phyloP scores from a whole-genome alignment of 2,888 invertebrate genomes.

The Autographa gamma region DNA sequence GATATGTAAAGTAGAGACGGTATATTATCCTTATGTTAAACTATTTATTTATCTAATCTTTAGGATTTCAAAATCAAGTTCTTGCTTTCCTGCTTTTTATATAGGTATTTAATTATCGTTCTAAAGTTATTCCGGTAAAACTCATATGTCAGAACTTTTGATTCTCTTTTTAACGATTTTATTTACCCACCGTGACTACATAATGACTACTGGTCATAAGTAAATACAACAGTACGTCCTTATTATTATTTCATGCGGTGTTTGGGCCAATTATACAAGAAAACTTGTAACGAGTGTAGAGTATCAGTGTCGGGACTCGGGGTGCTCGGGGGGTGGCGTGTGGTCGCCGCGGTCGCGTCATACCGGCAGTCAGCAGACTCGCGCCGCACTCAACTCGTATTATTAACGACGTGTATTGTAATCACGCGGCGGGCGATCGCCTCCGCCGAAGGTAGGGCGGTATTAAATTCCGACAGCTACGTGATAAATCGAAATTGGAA shows the following conservation, averaged over 20 bases:
- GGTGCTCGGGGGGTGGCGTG: slow-evolving; percentile 47
- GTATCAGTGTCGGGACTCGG: slow-evolving; percentile 56
- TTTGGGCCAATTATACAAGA: slow-evolving; percentile 9
- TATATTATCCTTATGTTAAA: slow-evolving; percentile 58
- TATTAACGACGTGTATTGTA: slow-evolving; percentile 89
- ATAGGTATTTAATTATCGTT: too few relatives aligned
- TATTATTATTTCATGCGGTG: not conserved
- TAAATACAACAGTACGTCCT: slow-evolving; percentile 10
- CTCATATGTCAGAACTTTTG: too few relatives aligned
- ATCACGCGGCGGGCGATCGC: slow-evolving; percentile 89
- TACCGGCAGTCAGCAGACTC: slow-evolving; percentile 66
- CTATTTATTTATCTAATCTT: slow-evolving; percentile 21
- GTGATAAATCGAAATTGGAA: slow-evolving; percentile 90
- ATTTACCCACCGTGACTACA: too few relatives aligned
- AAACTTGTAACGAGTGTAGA: slow-evolving; percentile 17
- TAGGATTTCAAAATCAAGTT: slow-evolving; percentile 40
- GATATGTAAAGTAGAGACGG: slow-evolving; percentile 63
- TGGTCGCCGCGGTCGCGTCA: slow-evolving; percentile 42
- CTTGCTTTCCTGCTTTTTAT: not conserved
- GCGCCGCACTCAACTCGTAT: slow-evolving; percentile 79
- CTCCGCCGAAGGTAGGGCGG: slow-evolving; percentile 89
- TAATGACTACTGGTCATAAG: too few relatives aligned
- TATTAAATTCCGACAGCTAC: slow-evolving; percentile 90
- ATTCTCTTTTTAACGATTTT: too few relatives aligned
- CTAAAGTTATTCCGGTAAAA: not conserved